Percentiles rank a stretch among this genome's conserved stretches.
Evolutionary conservation across 1,140 invertebrate genomes (phyloP).

Genomic region (Leguminivora glycinivorella): DNA sequence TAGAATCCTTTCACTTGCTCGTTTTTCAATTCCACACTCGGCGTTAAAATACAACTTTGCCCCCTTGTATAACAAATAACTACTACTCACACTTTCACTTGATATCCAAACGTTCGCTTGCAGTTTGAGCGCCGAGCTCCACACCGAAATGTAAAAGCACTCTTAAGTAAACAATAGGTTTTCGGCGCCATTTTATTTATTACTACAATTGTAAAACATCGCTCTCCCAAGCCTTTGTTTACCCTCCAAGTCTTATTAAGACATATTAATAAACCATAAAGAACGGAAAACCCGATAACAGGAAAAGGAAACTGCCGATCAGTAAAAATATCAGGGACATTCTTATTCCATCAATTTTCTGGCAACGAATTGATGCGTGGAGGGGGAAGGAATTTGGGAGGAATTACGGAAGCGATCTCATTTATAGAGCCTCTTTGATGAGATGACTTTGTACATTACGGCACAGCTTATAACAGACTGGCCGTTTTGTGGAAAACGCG

Average conservation of each 20-base stretch:
- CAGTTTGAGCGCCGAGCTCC: no score
- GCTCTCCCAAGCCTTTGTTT: neutral
- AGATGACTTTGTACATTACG: conserved; percentile 45
- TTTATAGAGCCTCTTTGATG: conserved; percentile 49
- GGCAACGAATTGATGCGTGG: conserved; percentile 40
- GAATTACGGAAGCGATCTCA: conserved; percentile 47
- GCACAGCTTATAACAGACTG: neutral
- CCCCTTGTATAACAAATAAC: no score
- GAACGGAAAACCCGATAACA: conserved; percentile 10
- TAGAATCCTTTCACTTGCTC: no score
- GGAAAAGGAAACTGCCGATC: conserved; percentile 17
- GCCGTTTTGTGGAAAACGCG: neutral
- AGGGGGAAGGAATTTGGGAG: conserved; percentile 35
- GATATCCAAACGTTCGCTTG: no score
- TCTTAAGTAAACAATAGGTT: no score
- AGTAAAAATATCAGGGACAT: conserved; percentile 38
- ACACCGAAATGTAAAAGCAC: no score
- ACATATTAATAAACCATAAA: neutral
- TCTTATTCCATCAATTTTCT: conserved; percentile 61
- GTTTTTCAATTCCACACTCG: no score
- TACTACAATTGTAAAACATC: no score
- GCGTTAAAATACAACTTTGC: no score
- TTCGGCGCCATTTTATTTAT: no score
- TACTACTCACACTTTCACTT: no score
- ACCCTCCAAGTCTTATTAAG: neutral